Evolutionary conservation across 2,888 invertebrate species (phyloP), one percentile per base, ranked within the genome.

Genomic region (Bellardia bayeri): DNA sequence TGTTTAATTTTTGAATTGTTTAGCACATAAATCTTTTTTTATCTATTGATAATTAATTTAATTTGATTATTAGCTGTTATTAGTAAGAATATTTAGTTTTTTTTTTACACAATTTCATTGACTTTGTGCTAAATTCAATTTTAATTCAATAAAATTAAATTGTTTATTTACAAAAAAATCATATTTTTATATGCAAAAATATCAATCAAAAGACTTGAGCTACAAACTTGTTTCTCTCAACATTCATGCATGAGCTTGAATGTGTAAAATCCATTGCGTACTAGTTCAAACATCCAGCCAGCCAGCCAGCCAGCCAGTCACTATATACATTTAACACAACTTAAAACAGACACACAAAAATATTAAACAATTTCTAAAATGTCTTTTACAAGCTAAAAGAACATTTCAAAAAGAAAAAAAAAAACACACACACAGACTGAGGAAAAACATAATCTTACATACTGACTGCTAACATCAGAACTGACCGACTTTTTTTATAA

Each of bases 401-500:
- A 82, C 40, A 68, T 63, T 58, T 69, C 45, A 33, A 45, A 49
- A 61, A 16, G 69, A 58, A 16, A 49, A 75, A 8, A 16, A 30
- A n/a, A n/a, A n/a, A n/a, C n/a, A 23, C 23, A 23, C 23, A 23
- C 23, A 78, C 23, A 75, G 11, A 13, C 33, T 56, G 23, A 66
- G 37, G 45, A 68, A 61, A 69, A 37, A 16, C 61, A 61, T 40
- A 45, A 16, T 80, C 66, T 63, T 80, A 7, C 61, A 69, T 79
- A 61, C n/a, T 2, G 14, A 51, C 79, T 23, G 69, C 71, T 51
- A 80, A 63, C 71, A 63, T 80, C 80, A 54, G 37, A 82, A 63
- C 51, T 82, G 82, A 82, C 82, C 82, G 82, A 82, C 82, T 82
- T 82, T 75, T 23, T 68, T 68, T 82, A 56, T 68, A 5, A 78